phyloP scores from a whole-genome alignment of 2,888 invertebrate genomes.

The Itoplectis maculator region DNA sequence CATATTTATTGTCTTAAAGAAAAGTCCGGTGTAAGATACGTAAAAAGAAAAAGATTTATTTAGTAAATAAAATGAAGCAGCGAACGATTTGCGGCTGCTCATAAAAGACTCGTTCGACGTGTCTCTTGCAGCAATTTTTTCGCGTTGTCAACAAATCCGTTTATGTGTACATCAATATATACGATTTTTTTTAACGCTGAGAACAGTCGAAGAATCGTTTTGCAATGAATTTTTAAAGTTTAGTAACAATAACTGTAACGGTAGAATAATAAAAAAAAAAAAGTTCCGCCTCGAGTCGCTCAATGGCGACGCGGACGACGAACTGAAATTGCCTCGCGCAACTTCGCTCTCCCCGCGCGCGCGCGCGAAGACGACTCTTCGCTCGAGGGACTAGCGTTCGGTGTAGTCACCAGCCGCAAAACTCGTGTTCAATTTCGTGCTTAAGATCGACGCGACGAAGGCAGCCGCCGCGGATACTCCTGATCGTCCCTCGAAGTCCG shows the following conservation, averaged over 20 bases:
- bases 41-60: conserved; percentile 67
- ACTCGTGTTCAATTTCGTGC: neutral
- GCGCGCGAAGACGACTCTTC: neutral
- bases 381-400: neutral
- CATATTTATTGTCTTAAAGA: too few relatives aligned
- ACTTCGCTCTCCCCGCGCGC: neutral
- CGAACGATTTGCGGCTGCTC: conserved; percentile 41
- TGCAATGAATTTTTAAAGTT: neutral
- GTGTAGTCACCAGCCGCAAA: neutral
- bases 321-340: neutral
- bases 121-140: neutral
- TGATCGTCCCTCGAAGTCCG: conserved; percentile 17
- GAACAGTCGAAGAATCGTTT: neutral
- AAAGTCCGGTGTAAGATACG: neutral
- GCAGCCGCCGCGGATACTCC: neutral
- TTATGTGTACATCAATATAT: conserved; percentile 37
- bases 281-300: neutral
- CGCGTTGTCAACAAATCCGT: conserved; percentile 35
- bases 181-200: conserved; percentile 26
- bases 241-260: neutral
- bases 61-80: conserved; percentile 68
- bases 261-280: neutral
- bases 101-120: neutral
- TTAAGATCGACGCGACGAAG: neutral
- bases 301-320: neutral